Evolutionary conservation across 1,140 invertebrate species (phyloP).

Genomic region (Ceratosolen solmsi): DNA sequence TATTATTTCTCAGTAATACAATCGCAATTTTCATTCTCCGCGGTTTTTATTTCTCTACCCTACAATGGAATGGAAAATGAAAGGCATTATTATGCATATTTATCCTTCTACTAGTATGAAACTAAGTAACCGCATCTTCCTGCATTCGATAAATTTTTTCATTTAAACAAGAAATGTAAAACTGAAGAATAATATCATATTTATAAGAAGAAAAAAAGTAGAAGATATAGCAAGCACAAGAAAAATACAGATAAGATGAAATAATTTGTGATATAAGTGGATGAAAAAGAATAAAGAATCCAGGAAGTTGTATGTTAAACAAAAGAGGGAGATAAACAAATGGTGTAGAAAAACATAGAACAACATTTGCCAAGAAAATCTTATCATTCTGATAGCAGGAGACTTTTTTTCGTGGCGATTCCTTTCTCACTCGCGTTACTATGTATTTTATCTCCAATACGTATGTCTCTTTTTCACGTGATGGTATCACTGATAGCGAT

Average conservation of each 20-base stretch:
- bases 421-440: background rate
- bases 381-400: conserved; percentile 1
- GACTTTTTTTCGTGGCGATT: background rate
- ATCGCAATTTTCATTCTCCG: background rate
- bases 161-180: background rate
- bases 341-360: conserved; percentile 7
- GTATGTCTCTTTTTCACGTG: background rate
- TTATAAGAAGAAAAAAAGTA: background rate
- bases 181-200: background rate
- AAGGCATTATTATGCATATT: conserved; percentile 21
- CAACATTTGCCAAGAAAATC: background rate
- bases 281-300: background rate
- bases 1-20: conserved; percentile 27
- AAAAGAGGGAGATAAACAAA: background rate
- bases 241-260: background rate
- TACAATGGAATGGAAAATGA: background rate
- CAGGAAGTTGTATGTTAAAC: background rate
- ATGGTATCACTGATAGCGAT: conserved; percentile 25
- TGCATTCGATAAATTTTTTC: conserved; percentile 15
- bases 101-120: too few relatives aligned
- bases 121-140: too few relatives aligned
- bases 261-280: too few relatives aligned
- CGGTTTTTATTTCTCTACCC: conserved; percentile 14
- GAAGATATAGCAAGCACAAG: background rate
- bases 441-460: background rate